Base-by-base conservation (phyloP, 2,888 invertebrate genomes). In the Marronus borbonicus region DNA sequence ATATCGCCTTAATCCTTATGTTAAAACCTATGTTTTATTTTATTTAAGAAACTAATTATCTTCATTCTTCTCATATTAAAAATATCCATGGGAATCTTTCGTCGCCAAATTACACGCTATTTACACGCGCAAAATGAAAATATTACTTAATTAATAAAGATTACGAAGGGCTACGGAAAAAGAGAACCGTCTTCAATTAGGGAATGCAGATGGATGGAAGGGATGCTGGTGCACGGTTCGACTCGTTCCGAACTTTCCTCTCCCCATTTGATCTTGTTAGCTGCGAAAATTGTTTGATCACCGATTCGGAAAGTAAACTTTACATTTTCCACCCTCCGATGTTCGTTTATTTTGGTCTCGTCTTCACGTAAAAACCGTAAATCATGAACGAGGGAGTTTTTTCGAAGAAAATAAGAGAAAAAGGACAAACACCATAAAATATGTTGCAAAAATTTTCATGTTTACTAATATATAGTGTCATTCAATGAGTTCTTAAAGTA, bases 211-310 rank as follows among this genome's bases (percentile, higher is more conserved):
- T 83, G 81, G 81, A 70, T 60, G 69, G 78, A 50, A 55, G 66
- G 31, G 28, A 7, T 44, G 28, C 62, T 24, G 55, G 28, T 58
- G n/a, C 64, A 64, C 49, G 62, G 55, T 68, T 66, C 68, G 65
- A 17, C 39, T 39, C 65, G 65, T 66, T 65, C 49, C 50, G 62
- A 66, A 58, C 69, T 49, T 60, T 65, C 76, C 79, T 77, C 77
- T 75, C 76, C 79, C 75, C 74, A 80, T 82, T 80, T 86, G 87
- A 88, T 88, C 88, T 88, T 86, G 88, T 88, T 88, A 88, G 86
- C 85, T 84, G 85, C 85, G 87, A 86, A 88, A 88, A 88, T 88
- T 88, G 89, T 89, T 89, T 89, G 89, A 89, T 89, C 89, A 86
- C 85, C 87, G 88, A 86, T 86, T 87, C 86, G 87, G 85, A 88